Percentiles rank a stretch among this genome's conserved stretches.
phyloP scores from a whole-genome alignment of 2,113 vertebrate species.

The Pelvicachromis taeniatus region DNA sequence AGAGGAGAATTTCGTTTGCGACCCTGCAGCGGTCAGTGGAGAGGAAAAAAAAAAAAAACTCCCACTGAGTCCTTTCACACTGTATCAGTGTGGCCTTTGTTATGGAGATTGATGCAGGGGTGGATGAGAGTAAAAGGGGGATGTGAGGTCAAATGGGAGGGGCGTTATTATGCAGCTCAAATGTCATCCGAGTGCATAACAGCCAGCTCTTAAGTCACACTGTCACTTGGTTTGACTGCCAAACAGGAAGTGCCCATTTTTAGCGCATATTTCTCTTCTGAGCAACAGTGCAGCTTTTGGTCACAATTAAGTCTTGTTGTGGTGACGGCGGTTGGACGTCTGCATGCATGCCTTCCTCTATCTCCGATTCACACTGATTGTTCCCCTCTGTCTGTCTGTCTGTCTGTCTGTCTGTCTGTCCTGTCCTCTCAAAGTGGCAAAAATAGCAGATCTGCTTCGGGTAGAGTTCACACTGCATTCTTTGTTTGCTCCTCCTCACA shows the following conservation, averaged over 20 bases:
- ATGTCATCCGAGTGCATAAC: constrained; percentile 50
- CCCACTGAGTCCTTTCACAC: constrained; percentile 40
- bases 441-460: constrained; percentile 34
- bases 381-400: neutral
- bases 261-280: constrained; percentile 32
- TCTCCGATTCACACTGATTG: neutral
- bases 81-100: constrained; percentile 60
- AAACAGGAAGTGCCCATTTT: constrained; percentile 63
- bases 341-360: constrained; percentile 8
- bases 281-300: constrained; percentile 11
- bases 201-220: constrained; percentile 5
- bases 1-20: constrained; percentile 8
- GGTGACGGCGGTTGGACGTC: constrained; percentile 1
- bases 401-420: neutral
- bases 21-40: constrained; percentile 4
- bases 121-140: constrained; percentile 14
- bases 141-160: constrained; percentile 41
- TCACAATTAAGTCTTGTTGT: constrained; percentile 18
- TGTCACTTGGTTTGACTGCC: constrained; percentile 18
- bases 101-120: constrained; percentile 59
- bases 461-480: constrained; percentile 56
- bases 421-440: constrained; percentile 6
- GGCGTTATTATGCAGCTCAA: constrained; percentile 42
- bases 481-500: constrained; percentile 56
- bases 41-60: constrained; percentile 27